Conservation (phyloP, 2,797 vertebrate species). For the Thamnophis elegans region DNA sequence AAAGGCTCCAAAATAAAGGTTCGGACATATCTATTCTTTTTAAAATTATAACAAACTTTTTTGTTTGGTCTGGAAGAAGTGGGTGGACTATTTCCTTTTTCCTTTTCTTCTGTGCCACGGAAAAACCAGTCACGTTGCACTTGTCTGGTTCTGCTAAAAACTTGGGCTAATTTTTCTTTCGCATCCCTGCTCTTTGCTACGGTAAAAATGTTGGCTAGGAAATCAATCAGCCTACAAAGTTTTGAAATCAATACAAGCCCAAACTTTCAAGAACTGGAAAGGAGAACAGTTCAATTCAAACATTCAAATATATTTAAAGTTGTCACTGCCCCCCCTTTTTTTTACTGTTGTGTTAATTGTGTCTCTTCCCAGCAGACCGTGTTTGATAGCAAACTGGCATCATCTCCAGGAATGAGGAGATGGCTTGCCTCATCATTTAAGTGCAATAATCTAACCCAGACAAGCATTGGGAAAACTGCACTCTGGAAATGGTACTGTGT, state of each 20-base stretch:
- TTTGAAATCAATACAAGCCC: not conserved
- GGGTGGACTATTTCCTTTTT: not conserved
- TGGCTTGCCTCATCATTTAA: constrained; percentile 73
- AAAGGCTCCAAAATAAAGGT: not conserved
- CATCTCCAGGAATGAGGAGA: constrained; percentile 60
- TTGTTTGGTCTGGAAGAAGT: not conserved
- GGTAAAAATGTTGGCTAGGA: not conserved
- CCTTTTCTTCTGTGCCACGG: not conserved
- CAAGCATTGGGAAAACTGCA: constrained; percentile 66
- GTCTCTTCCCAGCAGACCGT: constrained; percentile 31
- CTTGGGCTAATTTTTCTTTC: not conserved
- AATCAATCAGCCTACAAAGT: not conserved
- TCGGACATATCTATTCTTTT: not conserved
- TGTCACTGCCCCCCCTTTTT: not conserved
- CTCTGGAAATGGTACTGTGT: constrained; percentile 70
- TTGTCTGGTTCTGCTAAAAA: not conserved
- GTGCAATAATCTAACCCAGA: constrained; percentile 75
- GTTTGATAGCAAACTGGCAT: constrained; percentile 70
- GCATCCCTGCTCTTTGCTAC: not conserved
- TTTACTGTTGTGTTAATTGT: not conserved
- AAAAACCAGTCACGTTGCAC: not conserved
- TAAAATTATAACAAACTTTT: not conserved
- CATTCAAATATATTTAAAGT: constrained; percentile 16
- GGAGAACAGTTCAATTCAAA: constrained; percentile 11
- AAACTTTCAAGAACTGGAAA: not conserved